Evolutionary conservation across 2,113 vertebrate genomes (phyloP).

Genomic region (Dipodomys ordii): DNA sequence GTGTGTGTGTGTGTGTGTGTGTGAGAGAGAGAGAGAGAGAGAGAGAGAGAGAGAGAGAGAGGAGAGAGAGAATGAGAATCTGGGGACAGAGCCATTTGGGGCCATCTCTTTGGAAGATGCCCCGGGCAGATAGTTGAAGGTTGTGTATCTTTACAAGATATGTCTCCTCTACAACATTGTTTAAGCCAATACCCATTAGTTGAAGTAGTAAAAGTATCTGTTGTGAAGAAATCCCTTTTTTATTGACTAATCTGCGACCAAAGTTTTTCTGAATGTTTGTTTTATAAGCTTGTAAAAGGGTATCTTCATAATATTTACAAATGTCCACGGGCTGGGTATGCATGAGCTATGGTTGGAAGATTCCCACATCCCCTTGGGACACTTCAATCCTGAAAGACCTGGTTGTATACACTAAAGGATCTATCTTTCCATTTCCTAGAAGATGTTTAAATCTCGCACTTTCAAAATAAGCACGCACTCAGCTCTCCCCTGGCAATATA

Average conservation of each 20-base stretch:
- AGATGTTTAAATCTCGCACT: neutral
- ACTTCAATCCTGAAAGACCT: constrained; percentile 37
- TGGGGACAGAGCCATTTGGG: neutral
- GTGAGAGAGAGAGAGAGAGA: too few relatives aligned
- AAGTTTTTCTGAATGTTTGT: constrained; percentile 70
- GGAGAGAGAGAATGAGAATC: neutral
- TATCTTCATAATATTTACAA: constrained; percentile 79
- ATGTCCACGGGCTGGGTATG: constrained; percentile 54
- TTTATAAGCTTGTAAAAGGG: constrained; percentile 73
- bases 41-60: too few relatives aligned
- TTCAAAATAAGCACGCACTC: neutral
- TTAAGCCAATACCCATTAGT: constrained; percentile 76
- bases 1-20: too few relatives aligned
- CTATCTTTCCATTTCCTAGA: constrained; percentile 61
- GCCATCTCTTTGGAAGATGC: constrained; percentile 30
- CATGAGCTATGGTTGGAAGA: constrained; percentile 58
- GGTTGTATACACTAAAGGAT: constrained; percentile 57
- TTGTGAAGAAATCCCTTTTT: constrained; percentile 76
- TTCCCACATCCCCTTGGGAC: constrained; percentile 61
- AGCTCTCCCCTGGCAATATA: constrained; percentile 52
- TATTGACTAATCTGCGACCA: constrained; percentile 66
- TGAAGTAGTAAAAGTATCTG: constrained; percentile 72
- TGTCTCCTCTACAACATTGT: constrained; percentile 56
- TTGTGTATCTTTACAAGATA: constrained; percentile 57
- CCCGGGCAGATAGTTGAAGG: neutral